phyloP scores from a whole-genome alignment of 2,888 invertebrate species.

The Taphrorychus bicolor region DNA sequence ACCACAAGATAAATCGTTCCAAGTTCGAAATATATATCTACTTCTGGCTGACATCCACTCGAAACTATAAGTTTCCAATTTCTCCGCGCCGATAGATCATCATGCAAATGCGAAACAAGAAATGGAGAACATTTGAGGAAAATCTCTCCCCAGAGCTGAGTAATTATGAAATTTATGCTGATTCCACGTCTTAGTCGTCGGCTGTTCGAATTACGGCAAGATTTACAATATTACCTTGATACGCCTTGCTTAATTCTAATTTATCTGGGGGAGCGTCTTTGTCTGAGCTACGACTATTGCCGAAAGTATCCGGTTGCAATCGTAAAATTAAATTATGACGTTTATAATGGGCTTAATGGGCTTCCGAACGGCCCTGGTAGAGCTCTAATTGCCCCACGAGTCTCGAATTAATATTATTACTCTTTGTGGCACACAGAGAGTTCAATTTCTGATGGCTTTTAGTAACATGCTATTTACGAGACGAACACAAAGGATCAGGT shows the following conservation, averaged over 20 bases:
- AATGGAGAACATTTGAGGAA: slow-evolving; percentile 24
- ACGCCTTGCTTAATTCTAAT: slow-evolving; percentile 62
- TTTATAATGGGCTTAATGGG: slow-evolving; percentile 49
- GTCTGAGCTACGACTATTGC: slow-evolving; percentile 58
- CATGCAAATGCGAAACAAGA: slow-evolving; percentile 10
- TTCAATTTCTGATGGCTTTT: slow-evolving; percentile 6
- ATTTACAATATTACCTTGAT: slow-evolving; percentile 63
- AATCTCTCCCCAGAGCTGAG: slow-evolving; percentile 54
- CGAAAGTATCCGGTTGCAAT: slow-evolving; percentile 54
- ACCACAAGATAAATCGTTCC: slow-evolving; percentile 36
- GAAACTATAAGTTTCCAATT: background rate
- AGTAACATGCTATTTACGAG: too few relatives aligned
- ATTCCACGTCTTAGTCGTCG: slow-evolving; percentile 62
- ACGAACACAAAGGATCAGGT: too few relatives aligned
- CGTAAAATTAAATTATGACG: slow-evolving; percentile 58
- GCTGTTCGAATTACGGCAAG: slow-evolving; percentile 61
- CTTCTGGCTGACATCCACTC: slow-evolving; percentile 3
- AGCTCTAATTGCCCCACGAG: slow-evolving; percentile 28
- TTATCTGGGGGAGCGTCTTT: slow-evolving; percentile 55
- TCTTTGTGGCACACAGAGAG: slow-evolving; percentile 5
- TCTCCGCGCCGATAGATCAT: slow-evolving; percentile 5
- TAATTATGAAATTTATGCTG: slow-evolving; percentile 65
- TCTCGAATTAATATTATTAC: slow-evolving; percentile 30
- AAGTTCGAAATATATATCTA: background rate
- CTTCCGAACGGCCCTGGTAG: slow-evolving; percentile 35